Base-by-base conservation (phyloP, 2,113 vertebrate species). In the Hippocampus zosterae region DNA sequence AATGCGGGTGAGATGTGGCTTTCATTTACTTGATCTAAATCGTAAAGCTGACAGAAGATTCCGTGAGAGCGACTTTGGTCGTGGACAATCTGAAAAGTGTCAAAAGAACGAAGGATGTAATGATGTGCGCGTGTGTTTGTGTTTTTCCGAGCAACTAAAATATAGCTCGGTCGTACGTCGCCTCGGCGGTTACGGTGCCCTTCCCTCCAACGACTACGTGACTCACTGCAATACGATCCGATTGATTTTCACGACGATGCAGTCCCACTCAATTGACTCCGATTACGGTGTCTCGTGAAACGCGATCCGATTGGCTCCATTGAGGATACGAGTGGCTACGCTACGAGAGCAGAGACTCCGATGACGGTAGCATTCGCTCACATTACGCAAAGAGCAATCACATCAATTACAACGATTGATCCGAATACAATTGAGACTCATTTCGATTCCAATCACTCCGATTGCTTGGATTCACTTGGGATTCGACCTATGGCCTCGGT, bases 1-100 rank as follows among this genome's bases (percentile, higher is more conserved):
- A 74, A 75, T 67, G 56, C 60, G 37, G 75, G 71, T 65, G 3
- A 75, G 50, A 76, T 64, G 42, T 8, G 16, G 70, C 68, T 75
- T 70, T 73, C 3, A 33, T 78, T 23, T 69, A 7, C 41, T 52
- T 60, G 60, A 41, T 76, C 65, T 23, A 21, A 76, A 74, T 70
- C 74, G 75, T 70, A 66, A 68, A 27, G 67, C 65, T 71, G 7
- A 18, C 15, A 23, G 73, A 71, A 69, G 75, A 66, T 41, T n/a
- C 3, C 66, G 73, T 62, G 44, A 57, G 62, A 61, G 52, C 12
- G 50, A 71, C 21, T 71, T 29, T 67, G 19, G 69, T 65, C 23
- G 68, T 27, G 29, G 16, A 15, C 27, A 46, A 48, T 64, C 52
- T 53, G 52, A 5, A 52, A 1, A 52, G 48, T 53, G 52, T 21